These are phyloP conservation scores for Listronotus oregonensis DNA, from an alignment of 1,140 invertebrate species.

Conservation along the genomic window DNA sequence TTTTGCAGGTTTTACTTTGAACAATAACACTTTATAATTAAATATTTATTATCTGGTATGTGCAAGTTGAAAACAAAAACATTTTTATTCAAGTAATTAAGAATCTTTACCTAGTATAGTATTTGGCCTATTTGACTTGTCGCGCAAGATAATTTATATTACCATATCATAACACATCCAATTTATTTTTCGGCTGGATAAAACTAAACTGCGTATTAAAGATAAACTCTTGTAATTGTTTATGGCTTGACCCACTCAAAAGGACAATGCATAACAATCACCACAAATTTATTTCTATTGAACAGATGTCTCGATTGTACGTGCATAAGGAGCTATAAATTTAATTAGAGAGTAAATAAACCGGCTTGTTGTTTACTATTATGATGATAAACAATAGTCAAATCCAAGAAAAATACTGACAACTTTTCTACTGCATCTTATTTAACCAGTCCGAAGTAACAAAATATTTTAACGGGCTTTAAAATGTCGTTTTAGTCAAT, in stretches of 20 bases:
- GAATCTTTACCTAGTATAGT: conserved; percentile 4
- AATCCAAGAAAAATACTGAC: neutral
- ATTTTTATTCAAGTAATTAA: no score
- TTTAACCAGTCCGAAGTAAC: no score
- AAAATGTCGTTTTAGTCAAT: no score
- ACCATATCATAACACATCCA: conserved; percentile 27
- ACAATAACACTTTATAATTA: no score
- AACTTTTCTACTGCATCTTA: neutral
- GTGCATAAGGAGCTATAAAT: conserved; percentile 9
- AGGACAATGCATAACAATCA: conserved; percentile 29
- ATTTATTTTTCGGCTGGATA: conserved; percentile 24
- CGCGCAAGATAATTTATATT: conserved; percentile 17
- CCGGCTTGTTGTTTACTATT: neutral
- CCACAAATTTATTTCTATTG: conserved; percentile 26
- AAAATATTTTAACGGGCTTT: no score
- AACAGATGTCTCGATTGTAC: conserved; percentile 23
- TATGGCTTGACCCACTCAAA: conserved; percentile 23
- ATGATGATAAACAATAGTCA: neutral
- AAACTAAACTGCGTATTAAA: conserved; percentile 27
- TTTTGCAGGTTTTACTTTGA: no score
- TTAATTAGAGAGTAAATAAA: conserved; percentile 16
- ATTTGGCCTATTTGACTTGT: conserved; percentile 13
- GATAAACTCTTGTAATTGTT: conserved; percentile 31
- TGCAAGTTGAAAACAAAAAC: no score
- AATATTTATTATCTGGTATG: no score